Percentiles rank a stretch among this genome's conserved stretches.
phyloP scores from a whole-genome alignment of 2,888 invertebrate genomes.

The Acrobasis suavella region DNA sequence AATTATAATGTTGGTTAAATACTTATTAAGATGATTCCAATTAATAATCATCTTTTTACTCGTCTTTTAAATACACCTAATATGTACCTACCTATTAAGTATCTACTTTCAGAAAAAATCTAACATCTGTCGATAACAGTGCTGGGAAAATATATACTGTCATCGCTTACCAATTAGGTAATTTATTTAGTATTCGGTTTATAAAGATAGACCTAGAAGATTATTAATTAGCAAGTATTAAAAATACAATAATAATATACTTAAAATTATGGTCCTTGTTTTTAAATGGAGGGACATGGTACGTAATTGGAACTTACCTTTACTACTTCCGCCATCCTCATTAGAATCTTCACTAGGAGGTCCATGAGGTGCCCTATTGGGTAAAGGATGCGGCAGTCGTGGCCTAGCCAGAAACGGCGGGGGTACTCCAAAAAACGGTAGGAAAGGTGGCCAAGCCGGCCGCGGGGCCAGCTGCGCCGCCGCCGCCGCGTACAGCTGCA shows the following conservation, averaged over 20 bases:
- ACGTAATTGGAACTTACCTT: constrained; percentile 55
- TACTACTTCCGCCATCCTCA: constrained; percentile 78
- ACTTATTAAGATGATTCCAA: too few relatives aligned
- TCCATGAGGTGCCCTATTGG: constrained; percentile 70
- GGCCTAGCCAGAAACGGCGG: constrained; percentile 81
- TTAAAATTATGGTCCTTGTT: background rate
- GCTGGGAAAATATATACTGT: too few relatives aligned
- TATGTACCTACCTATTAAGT: too few relatives aligned
- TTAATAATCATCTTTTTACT: too few relatives aligned
- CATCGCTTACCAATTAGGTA: too few relatives aligned
- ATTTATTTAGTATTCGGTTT: background rate
- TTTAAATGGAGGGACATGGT: background rate
- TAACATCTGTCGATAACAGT: too few relatives aligned
- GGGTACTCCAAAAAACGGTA: constrained; percentile 83
- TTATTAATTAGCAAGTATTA: too few relatives aligned
- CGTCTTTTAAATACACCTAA: too few relatives aligned
- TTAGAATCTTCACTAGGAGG: constrained; percentile 81
- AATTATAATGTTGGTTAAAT: too few relatives aligned
- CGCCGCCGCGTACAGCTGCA: constrained; percentile 87
- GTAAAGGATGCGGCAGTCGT: constrained; percentile 67
- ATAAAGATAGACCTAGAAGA: too few relatives aligned
- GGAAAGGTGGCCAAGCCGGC: constrained; percentile 84
- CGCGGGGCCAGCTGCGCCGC: constrained; percentile 82
- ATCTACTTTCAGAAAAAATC: too few relatives aligned
- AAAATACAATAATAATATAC: background rate